Evolutionary conservation across 2,888 invertebrate species (phyloP), one percentile per base, ranked within the genome.

Genomic region (Philereme transversata): DNA sequence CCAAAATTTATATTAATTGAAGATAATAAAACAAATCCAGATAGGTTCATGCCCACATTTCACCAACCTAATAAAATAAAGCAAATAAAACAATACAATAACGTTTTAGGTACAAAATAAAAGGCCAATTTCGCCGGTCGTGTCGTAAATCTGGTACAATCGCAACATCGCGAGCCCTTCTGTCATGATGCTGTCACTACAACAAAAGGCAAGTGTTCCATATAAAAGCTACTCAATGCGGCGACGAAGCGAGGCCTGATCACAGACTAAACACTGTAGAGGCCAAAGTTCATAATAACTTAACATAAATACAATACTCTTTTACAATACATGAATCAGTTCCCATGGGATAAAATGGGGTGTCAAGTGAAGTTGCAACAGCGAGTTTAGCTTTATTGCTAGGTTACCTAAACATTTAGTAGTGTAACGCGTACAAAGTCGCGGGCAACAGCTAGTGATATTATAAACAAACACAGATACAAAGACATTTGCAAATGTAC

Each of bases 201-300:
- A 82, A 85, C 85, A 85, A 86, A 79, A 84, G 85, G 82, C 77
- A 79, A 81, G 81, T 77, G 76, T 77, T 73, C 75, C 74, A 64
- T 72, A 82, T 79, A 84, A 84, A 79, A 75, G 79, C 81, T 78
- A 81, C 83, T 83, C 76, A 82, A 76, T 78, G 77, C 72, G 70
- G 77, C 73, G 70, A 73, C 64, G 71, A 72, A 68, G 75, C 79
- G 71, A 72, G 69, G 70, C 67, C 48, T 58, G 50, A 22, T 22
- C 22, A 22, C 3, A 22, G 22, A 22, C 22, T 22, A 2, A 22
- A 22, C 22, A 22, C 22, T 22, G 22, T 22, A 22, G 22, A n/a
- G n/a, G n/a, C n/a, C n/a, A n/a, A n/a, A n/a, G n/a, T n/a, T n/a
- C n/a, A n/a, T n/a, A n/a, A n/a, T n/a, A n/a, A n/a, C n/a, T 3